Evolutionary conservation across 2,113 vertebrate genomes (phyloP), one percentile per base, ranked within the genome.

Genomic region (Dryoscopus gambensis): DNA sequence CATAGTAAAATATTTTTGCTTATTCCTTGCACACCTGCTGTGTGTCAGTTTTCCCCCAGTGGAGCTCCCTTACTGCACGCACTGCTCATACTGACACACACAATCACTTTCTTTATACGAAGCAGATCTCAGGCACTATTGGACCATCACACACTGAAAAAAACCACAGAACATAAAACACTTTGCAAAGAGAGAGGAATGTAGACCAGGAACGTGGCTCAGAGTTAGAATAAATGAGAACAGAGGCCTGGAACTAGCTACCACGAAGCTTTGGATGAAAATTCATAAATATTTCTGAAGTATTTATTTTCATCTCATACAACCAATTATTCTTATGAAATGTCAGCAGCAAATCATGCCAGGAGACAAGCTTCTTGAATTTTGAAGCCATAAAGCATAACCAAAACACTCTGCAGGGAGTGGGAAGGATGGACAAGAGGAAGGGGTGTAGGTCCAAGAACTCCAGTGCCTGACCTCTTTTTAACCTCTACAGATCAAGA

Each of bases 11-110:
- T 90, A 59, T 50, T 89, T 94, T 87, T 96, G 59, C 87, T 91
- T 94, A 83, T 87, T 96, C 64, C 55, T 88, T 50, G 87, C 91
- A 91, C 95, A 96, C 96, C 96, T 97, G 96, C 94, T 97, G 78
- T 90, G 89, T 95, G 93, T 96, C 96, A 97, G 84, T 95, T 96
- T 95, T 73, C 77, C 50, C 37, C 71, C 84, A 76, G 1, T 8
- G 63, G 87, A 76, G 84, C 46, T 79, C 74, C 20, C 2, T 80
- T 64, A 73, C 44, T 0, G 0, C 69, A 25, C 2, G 5, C 40
- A 28, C 57, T 50, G 78, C 53, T 70, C 50, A 30, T 6, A 42
- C 64, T 39, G 49, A 81, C 69, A 70, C 11, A 39, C 13, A 77
- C 39, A 68, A 56, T 50, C 80, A 37, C 40, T 74, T 71, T 64